A percentile compares a stretch with the other conserved stretches of the same genome.
Evolutionary conservation across 1,140 invertebrate species (phyloP).

Genomic region (Drosophila parvula): DNA sequence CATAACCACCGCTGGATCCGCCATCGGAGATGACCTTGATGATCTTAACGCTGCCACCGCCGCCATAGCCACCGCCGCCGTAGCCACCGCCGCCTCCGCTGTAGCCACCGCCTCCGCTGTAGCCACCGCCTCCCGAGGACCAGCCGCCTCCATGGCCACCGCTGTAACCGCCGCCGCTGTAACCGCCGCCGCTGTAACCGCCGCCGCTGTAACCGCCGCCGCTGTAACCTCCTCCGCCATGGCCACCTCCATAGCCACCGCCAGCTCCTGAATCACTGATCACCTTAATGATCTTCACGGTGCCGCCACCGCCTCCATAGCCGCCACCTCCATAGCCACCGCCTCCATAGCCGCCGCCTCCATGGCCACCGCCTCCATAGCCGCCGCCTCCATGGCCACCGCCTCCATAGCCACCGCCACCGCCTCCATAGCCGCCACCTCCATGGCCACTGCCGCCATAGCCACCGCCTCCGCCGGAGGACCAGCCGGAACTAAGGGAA

Average conservation of each 20-base stretch:
- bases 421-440: conserved; percentile 7
- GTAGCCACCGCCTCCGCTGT: conserved; percentile 32
- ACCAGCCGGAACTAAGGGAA: conserved; percentile 55
- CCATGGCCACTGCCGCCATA: conserved; percentile 28
- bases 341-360: conserved; percentile 30
- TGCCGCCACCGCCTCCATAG: conserved; percentile 32
- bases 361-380: conserved; percentile 2
- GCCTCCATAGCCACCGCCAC: conserved; percentile 15
- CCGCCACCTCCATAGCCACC: conserved; percentile 21
- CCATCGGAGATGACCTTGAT: conserved; percentile 62
- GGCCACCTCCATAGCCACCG: conserved; percentile 35
- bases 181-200: conserved; percentile 30
- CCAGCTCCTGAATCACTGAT: conserved; percentile 48
- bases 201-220: conserved; percentile 30
- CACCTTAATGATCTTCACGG: conserved; percentile 56
- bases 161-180: conserved; percentile 35
- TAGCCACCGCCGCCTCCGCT: conserved; percentile 16
- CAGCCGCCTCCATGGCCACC: conserved; percentile 41
- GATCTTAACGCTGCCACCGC: conserved; percentile 46
- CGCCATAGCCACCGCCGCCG: conserved; percentile 26
- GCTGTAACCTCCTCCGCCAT: conserved; percentile 33
- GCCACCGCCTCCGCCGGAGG: conserved; percentile 45
- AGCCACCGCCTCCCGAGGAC: conserved; percentile 36
- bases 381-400: conserved; percentile 36
- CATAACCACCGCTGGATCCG: conserved; percentile 45